Evolutionary conservation across 2,797 vertebrate genomes (phyloP), one percentile per base, ranked within the genome.

Genomic region (Helostoma temminkii): DNA sequence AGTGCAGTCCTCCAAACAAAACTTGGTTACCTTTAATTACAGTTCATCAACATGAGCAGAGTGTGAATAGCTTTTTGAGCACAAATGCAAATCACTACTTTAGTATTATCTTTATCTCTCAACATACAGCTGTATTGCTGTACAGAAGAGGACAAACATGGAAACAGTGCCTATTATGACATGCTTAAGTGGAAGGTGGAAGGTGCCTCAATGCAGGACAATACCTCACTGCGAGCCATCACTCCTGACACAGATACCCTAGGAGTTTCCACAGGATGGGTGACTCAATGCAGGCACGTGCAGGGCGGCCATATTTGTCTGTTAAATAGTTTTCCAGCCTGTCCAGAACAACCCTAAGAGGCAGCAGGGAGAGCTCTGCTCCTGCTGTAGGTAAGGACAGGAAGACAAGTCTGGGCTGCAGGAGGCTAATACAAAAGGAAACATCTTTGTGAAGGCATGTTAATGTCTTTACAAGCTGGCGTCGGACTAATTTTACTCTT

Each of bases 191-290:
- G 28, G 3, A 32, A 11, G n/a, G n/a, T n/a, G n/a, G n/a, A n/a
- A n/a, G n/a, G n/a, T n/a, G n/a, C n/a, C n/a, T n/a, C n/a, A n/a
- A n/a, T 30, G n/a, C 14, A 18, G n/a, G 24, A 48, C 14, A 48
- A 26, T 37, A 37, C 11, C 32, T 4, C 5, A n/a, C 22, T 30
- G 6, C 9, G 56, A 54, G 52, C 41, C 26, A 25, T 61, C 36
- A 67, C 63, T 66, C 21, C 43, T 76, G 58, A 76, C 63, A 74
- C 64, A 69, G 39, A 72, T 41, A 52, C 49, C 34, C 24, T 6
- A 55, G 46, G 55, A 63, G 57, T 18, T 87, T 83, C 80, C 76
- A 62, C 74, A 82, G 87, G 85, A 88, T 32, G 63, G 43, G 54
- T 52, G 70, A 70, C 47, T 79, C 26, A 15, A 22, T 24, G 21